Evolutionary conservation across 2,797 vertebrate species (phyloP).

Genomic region (Oryzias sinensis): DNA sequence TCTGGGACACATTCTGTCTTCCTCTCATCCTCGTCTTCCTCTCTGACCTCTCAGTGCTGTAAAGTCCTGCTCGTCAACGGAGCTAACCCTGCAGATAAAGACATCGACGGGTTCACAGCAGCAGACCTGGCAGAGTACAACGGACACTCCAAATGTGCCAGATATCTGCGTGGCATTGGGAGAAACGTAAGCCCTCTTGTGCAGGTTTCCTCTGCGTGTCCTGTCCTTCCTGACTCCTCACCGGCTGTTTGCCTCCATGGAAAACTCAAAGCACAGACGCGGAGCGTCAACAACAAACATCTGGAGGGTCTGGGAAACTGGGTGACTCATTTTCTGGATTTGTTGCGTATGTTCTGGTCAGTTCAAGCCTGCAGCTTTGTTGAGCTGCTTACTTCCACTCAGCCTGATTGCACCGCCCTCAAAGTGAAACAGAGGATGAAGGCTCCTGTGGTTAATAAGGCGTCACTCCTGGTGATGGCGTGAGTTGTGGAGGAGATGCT

Average conservation of each 20-base stretch:
- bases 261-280: conserved; percentile 34
- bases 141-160: conserved; percentile 80
- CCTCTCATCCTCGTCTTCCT: not conserved
- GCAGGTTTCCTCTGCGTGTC: conserved; percentile 15
- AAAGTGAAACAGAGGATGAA: conserved; percentile 38
- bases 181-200: conserved; percentile 66
- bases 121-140: conserved; percentile 83
- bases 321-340: conserved; percentile 46
- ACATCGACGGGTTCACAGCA: conserved; percentile 81
- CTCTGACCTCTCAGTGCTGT: conserved; percentile 76
- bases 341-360: conserved; percentile 35
- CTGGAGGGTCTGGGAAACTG: conserved; percentile 45
- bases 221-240: conserved; percentile 23
- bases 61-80: conserved; percentile 76
- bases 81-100: conserved; percentile 70
- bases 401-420: conserved; percentile 47
- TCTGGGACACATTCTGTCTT: not conserved
- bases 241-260: conserved; percentile 45
- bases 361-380: conserved; percentile 30
- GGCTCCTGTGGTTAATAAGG: conserved; percentile 51
- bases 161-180: conserved; percentile 72
- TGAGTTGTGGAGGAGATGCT: conserved; percentile 34
- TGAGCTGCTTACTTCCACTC: conserved; percentile 30
- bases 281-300: conserved; percentile 51
- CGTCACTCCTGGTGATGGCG: conserved; percentile 17